These are phyloP conservation scores for Pithys albifrons DNA, from an alignment of 2,113 vertebrate species.

Conservation along the genomic window DNA sequence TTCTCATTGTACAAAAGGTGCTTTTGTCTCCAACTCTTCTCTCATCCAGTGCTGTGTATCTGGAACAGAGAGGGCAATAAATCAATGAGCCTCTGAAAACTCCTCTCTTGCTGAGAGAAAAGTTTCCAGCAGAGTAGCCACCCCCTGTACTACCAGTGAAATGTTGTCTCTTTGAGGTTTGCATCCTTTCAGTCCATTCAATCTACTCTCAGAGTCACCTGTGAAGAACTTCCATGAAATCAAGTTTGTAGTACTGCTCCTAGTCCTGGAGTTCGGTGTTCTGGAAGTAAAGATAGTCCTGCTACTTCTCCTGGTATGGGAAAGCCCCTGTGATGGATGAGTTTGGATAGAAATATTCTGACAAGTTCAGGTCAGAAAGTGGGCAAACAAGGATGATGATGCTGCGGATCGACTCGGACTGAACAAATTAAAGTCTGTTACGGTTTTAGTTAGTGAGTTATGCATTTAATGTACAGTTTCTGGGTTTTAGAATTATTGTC, in stretches of 20 bases:
- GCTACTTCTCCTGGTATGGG: background rate
- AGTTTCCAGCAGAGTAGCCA: background rate
- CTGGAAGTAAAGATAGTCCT: background rate
- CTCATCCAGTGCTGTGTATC: background rate
- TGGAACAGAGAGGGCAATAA: background rate
- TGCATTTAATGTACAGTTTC: too few relatives aligned
- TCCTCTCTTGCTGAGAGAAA: background rate
- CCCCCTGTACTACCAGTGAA: background rate
- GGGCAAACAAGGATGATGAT: too few relatives aligned
- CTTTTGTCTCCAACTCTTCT: background rate
- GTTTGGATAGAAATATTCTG: background rate
- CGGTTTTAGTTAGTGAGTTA: too few relatives aligned
- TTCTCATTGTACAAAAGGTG: background rate
- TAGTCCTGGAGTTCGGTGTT: background rate
- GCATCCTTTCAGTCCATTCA: background rate
- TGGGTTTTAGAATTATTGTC: too few relatives aligned
- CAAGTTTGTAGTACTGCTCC: background rate
- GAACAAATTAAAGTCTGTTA: too few relatives aligned
- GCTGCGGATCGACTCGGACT: too few relatives aligned
- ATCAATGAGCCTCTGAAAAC: background rate
- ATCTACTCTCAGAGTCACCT: background rate
- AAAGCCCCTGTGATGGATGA: background rate
- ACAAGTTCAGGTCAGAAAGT: background rate
- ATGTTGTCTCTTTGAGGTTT: background rate
- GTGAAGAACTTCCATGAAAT: background rate